Evolutionary conservation across 2,797 vertebrate genomes (phyloP).

Genomic region (Premnoplex brunnescens): DNA sequence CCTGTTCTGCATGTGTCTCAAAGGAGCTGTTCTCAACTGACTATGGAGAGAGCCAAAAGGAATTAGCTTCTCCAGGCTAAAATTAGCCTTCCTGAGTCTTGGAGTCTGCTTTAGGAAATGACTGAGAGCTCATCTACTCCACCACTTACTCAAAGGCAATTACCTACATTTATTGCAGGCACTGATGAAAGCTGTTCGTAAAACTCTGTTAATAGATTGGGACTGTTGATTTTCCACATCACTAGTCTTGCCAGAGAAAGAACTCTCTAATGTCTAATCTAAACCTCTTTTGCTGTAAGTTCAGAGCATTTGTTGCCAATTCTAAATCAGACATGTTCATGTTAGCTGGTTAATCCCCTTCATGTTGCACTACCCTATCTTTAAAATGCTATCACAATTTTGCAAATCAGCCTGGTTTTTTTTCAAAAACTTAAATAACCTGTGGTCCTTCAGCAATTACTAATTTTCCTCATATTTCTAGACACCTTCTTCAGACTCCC

Average conservation of each 20-base stretch:
- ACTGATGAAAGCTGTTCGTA: neutral
- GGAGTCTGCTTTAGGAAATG: neutral
- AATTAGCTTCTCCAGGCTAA: neutral
- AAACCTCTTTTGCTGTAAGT: neutral
- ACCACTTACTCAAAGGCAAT: neutral
- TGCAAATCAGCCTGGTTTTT: neutral
- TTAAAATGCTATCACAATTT: neutral
- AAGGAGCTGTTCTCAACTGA: neutral
- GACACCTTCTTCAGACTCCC: neutral
- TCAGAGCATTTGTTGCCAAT: neutral
- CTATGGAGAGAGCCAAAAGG: neutral
- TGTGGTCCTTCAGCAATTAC: neutral
- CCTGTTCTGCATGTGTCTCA: neutral
- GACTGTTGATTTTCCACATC: neutral
- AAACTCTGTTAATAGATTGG: neutral
- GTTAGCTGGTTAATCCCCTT: neutral
- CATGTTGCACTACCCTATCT: neutral
- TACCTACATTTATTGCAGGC: neutral
- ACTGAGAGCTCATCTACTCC: neutral
- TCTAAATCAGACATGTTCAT: neutral
- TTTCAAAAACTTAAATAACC: neutral
- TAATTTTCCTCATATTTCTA: neutral
- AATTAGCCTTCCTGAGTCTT: neutral
- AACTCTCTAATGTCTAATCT: neutral
- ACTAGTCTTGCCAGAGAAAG: neutral